Evolutionary conservation across 2,888 invertebrate species (phyloP).

Genomic region (Nomada hirtipes): DNA sequence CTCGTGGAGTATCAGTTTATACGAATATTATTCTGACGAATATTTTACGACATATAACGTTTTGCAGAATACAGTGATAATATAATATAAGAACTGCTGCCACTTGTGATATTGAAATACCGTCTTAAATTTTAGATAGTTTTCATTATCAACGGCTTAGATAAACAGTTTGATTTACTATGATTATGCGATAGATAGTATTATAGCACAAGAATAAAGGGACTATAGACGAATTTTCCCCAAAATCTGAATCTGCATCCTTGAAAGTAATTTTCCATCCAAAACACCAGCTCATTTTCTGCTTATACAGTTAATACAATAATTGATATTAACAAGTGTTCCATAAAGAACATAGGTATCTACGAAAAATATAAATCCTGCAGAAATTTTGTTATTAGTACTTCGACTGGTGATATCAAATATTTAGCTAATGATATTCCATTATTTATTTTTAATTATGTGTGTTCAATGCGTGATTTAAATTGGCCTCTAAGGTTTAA

Average conservation of each 20-base stretch:
- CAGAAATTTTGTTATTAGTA: not conserved
- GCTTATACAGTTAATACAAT: not conserved
- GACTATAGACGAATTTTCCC: slow-evolving; percentile 17
- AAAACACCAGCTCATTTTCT: not conserved
- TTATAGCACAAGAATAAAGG: not conserved
- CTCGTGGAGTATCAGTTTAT: too few relatives aligned
- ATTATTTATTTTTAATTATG: slow-evolving; percentile 4
- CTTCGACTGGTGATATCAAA: not conserved
- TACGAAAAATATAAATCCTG: not conserved
- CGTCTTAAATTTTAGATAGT: slow-evolving; percentile 29
- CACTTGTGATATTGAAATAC: slow-evolving; percentile 61
- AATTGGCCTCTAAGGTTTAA: not conserved
- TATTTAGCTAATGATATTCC: not conserved
- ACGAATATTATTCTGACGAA: too few relatives aligned
- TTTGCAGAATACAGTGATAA: slow-evolving; percentile 32
- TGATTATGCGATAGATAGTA: slow-evolving; percentile 32
- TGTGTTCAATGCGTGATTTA: not conserved
- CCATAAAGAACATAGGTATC: too few relatives aligned
- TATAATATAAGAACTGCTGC: slow-evolving; percentile 56
- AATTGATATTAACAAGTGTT: not conserved
- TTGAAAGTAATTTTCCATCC: not conserved
- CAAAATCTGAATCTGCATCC: not conserved
- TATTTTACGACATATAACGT: too few relatives aligned
- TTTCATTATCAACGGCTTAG: slow-evolving; percentile 24
- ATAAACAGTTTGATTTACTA: slow-evolving; percentile 48